Evolutionary conservation across 2,113 vertebrate genomes (phyloP).

Genomic region (Parotia lawesii): DNA sequence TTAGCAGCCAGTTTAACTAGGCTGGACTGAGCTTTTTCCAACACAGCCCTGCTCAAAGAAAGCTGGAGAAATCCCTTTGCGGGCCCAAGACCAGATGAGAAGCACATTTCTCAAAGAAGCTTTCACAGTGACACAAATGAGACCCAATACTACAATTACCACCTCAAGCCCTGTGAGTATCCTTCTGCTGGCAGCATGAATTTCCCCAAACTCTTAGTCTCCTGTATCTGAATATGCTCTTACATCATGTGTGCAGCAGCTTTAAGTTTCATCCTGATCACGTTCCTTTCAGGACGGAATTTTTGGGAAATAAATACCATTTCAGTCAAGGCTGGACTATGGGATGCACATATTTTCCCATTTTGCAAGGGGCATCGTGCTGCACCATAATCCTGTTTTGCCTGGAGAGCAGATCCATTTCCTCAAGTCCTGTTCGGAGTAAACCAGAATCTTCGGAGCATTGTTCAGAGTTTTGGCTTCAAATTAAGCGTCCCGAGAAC

Average conservation of each 20-base stretch:
- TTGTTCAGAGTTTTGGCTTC: background rate
- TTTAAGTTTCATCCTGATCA: background rate
- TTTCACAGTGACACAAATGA: background rate
- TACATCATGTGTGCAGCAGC: background rate
- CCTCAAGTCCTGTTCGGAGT: background rate
- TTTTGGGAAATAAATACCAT: background rate
- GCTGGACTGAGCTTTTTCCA: slow-evolving; percentile 2
- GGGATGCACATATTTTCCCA: background rate
- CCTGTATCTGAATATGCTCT: background rate
- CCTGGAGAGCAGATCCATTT: background rate
- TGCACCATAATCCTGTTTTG: background rate
- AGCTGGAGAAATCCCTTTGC: background rate
- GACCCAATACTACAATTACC: background rate
- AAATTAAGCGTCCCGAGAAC: background rate
- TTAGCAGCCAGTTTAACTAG: slow-evolving; percentile 28
- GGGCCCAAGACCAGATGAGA: background rate
- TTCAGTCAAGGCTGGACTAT: background rate
- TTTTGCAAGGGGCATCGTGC: background rate
- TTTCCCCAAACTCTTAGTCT: background rate
- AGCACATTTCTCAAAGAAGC: background rate
- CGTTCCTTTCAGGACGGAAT: background rate
- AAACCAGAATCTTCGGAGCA: background rate
- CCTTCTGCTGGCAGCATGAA: background rate
- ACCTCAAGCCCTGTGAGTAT: background rate
- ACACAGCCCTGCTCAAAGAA: background rate